Conservation (phyloP, 2,888 invertebrate genomes). For the Noctua pronuba region DNA sequence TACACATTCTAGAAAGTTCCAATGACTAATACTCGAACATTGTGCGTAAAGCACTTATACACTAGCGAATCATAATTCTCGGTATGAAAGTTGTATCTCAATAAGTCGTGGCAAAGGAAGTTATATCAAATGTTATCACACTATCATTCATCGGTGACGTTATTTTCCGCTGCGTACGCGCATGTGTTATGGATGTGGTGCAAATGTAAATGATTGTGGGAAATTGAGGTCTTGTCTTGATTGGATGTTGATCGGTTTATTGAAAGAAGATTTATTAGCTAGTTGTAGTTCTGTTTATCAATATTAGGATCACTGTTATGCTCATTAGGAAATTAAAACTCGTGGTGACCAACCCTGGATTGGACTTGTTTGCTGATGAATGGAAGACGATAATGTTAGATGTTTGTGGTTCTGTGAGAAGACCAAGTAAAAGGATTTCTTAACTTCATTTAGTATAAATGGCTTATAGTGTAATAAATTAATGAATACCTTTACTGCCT, state of each 20-base stretch:
- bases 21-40: slow-evolving; percentile 55
- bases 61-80: slow-evolving; percentile 54
- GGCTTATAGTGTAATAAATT: not conserved
- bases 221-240: slow-evolving; percentile 52
- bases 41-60: slow-evolving; percentile 56
- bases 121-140: slow-evolving; percentile 66
- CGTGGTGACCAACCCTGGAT: not conserved
- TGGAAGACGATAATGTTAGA: not conserved
- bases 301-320: not conserved
- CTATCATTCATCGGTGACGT: slow-evolving; percentile 63
- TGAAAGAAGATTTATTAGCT: slow-evolving; percentile 41
- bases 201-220: slow-evolving; percentile 65
- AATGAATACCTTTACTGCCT: not conserved
- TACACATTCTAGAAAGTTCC: slow-evolving; percentile 60
- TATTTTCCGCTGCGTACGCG: slow-evolving; percentile 57
- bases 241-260: slow-evolving; percentile 44
- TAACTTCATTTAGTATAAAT: not conserved
- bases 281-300: slow-evolving; percentile 19
- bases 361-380: not conserved
- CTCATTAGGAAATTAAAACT: not conserved
- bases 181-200: slow-evolving; percentile 68
- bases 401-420: not conserved
- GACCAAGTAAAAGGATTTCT: not conserved
- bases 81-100: slow-evolving; percentile 65
- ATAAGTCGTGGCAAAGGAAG: slow-evolving; percentile 64